Conservation (phyloP, 2,113 vertebrate genomes). For the Scolopax mira region DNA sequence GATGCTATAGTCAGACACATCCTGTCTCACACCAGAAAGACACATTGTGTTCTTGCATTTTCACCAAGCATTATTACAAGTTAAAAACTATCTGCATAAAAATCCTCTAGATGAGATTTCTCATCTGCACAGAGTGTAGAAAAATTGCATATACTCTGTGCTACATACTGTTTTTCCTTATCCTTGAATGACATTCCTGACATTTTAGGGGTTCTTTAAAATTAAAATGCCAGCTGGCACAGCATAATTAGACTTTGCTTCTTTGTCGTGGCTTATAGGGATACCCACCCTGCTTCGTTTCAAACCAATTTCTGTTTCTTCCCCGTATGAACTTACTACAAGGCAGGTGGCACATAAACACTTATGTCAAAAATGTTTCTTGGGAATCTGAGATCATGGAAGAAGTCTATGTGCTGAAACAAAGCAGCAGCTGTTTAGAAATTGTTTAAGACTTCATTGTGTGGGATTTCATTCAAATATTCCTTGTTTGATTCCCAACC, state of each 20-base stretch:
- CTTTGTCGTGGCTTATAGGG: background rate
- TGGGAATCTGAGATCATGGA: background rate
- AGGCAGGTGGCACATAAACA: background rate
- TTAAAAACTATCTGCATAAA: background rate
- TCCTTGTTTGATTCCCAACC: background rate
- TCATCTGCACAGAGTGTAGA: background rate
- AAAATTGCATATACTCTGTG: background rate
- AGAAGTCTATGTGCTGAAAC: background rate
- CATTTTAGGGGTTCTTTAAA: background rate
- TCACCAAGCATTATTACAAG: background rate
- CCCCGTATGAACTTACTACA: background rate
- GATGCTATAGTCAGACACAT: background rate
- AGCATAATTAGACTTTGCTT: constrained; percentile 1
- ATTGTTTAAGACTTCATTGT: background rate
- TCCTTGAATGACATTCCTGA: constrained; percentile 29
- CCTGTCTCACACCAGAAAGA: background rate
- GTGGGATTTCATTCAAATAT: background rate
- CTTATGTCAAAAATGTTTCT: background rate
- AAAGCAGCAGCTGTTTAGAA: background rate
- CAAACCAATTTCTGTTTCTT: background rate
- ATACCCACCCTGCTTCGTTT: background rate
- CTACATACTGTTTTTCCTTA: background rate
- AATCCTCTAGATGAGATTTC: background rate
- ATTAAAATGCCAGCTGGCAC: constrained; percentile 33
- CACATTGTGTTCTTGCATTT: background rate